These are phyloP conservation scores for Hedya salicella DNA, from an alignment of 2,888 invertebrate genomes.

Conservation along the genomic window DNA sequence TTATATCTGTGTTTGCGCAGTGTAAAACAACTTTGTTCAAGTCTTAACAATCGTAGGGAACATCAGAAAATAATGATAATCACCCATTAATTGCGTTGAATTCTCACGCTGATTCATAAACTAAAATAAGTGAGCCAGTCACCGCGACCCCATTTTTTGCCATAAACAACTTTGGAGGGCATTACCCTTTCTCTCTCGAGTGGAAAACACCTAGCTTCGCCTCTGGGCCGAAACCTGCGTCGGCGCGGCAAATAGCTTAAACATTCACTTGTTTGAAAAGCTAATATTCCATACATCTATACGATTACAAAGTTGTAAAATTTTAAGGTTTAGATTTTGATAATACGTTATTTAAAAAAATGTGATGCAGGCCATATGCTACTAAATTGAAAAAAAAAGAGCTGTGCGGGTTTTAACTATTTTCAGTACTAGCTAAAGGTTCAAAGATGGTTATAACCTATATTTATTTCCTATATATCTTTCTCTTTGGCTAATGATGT, in stretches of 20 bases:
- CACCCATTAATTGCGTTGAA: conserved; percentile 65
- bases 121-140: conserved; percentile 80
- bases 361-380: too few species aligned
- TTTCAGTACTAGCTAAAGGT: too few species aligned
- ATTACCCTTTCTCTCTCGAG: conserved; percentile 75
- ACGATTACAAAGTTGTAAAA: too few species aligned
- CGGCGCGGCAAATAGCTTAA: conserved; percentile 35
- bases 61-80: conserved; percentile 1
- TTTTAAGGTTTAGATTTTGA: too few species aligned
- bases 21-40: neutral
- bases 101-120: conserved; percentile 82
- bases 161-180: conserved; percentile 83
- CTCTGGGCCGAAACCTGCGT: conserved; percentile 63
- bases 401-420: too few species aligned
- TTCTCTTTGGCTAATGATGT: too few species aligned
- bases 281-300: too few species aligned
- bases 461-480: too few species aligned
- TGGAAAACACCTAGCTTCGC: conserved; percentile 74
- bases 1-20: too few species aligned
- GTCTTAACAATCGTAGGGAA: conserved; percentile 10
- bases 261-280: conserved; percentile 39
- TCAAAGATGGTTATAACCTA: too few species aligned
- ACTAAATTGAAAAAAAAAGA: too few species aligned
- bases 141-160: conserved; percentile 83
- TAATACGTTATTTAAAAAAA: too few species aligned